These are phyloP conservation scores for Ooceraea biroi DNA, from an alignment of 1,140 invertebrate genomes.

Conservation along the genomic window DNA sequence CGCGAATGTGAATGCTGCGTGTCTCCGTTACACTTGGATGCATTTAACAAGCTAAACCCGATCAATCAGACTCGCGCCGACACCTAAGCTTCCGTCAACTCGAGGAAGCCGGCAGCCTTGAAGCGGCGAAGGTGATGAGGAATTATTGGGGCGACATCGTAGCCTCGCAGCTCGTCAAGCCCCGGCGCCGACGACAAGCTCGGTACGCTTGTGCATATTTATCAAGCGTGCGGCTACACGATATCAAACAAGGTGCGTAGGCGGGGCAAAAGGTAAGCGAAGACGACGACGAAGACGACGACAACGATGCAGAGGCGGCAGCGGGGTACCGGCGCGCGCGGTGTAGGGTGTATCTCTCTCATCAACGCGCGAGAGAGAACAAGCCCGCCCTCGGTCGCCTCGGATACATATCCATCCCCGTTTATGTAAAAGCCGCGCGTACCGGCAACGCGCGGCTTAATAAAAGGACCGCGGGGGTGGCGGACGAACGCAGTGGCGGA, in stretches of 20 bases:
- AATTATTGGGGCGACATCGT: constrained; percentile 28
- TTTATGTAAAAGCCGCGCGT: constrained; percentile 61
- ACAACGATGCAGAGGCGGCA: neutral
- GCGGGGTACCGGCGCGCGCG: neutral
- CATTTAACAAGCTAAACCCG: neutral
- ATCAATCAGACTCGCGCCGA: constrained; percentile 31
- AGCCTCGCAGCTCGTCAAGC: constrained; percentile 4
- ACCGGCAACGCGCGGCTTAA: constrained; percentile 51
- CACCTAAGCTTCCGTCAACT: neutral
- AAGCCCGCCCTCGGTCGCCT: constrained; percentile 54
- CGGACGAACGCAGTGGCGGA: neutral
- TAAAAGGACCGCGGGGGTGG: constrained; percentile 32
- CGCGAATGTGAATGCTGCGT: neutral
- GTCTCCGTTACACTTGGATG: neutral
- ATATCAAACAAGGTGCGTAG: constrained; percentile 59
- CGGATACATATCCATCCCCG: constrained; percentile 59
- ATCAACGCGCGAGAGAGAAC: constrained; percentile 41
- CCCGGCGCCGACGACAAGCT: constrained; percentile 42
- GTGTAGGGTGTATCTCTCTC: constrained; percentile 58
- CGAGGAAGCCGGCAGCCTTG: constrained; percentile 10
- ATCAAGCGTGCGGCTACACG: constrained; percentile 50
- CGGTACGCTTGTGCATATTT: constrained; percentile 60
- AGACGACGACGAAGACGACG: constrained; percentile 31
- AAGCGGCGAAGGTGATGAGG: constrained; percentile 15
- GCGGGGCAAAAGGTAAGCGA: constrained; percentile 53